Evolutionary conservation across 2,797 vertebrate species (phyloP), one percentile per base, ranked within the genome.

Genomic region (Acipenser oxyrinchus): DNA sequence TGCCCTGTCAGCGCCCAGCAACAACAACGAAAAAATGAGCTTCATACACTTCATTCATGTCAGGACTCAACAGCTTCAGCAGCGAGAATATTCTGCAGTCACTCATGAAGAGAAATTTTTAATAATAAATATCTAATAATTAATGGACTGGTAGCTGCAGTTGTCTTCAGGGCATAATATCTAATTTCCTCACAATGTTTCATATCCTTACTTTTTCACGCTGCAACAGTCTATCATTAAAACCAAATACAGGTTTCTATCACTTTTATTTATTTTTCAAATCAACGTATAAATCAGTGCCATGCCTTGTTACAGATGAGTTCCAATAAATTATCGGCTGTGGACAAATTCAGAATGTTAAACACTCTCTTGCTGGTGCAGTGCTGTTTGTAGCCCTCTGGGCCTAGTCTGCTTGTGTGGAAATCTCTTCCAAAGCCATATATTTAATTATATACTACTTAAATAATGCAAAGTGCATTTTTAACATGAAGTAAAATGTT

Each of bases 51-150:
- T 84, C 85, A 81, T 89, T 91, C 89, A 81, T 86, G 88, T 87
- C 84, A 88, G 85, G 87, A 88, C 79, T 85, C 88, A 86, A 91
- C 87, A 90, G 88, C 91, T 90, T 79, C 81, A 89, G 86, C 84
- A 78, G 83, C 67, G 74, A 83, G 89, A 94, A 95, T 95, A 95
- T 97, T 95, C 93, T 78, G 84, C 90, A 93, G 93, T 95, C 92
- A 91, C 89, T 97, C 94, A 95, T 93, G 92, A 94, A 95, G 93
- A 96, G 91, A 93, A 94, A 96, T 95, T 96, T 94, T 99, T 97
- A 98, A 97, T 98, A 98, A 98, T 99, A 99, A 97, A 99, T 98
- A 98, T 97, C 93, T 95, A 97, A 96, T 97, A 98, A 99, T 98
- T 96, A 98, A 99, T 99, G 96, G 93, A 93, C 94, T 96, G 90